These are phyloP conservation scores for Pollenia labialis DNA, from an alignment of 2,888 invertebrate genomes.

Conservation along the genomic window DNA sequence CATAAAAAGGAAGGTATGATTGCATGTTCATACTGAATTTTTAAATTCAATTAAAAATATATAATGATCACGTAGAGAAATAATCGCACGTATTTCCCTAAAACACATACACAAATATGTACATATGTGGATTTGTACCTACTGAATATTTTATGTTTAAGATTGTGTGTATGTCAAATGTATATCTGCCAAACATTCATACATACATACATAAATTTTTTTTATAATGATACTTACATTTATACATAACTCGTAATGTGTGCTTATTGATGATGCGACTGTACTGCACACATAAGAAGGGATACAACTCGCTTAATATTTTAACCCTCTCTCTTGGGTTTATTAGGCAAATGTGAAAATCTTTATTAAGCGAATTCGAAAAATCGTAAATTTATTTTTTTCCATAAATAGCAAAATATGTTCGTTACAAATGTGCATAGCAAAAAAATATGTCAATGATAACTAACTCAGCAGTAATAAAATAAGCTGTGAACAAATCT, in stretches of 20 bases:
- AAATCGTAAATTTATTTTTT: conserved; percentile 17
- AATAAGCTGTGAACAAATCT: too few species aligned
- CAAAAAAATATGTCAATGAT: too few species aligned
- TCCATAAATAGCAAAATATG: neutral
- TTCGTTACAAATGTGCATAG: too few species aligned
- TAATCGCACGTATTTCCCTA: conserved; percentile 60
- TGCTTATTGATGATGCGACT: conserved; percentile 48
- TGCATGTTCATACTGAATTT: conserved; percentile 68
- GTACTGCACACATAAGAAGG: conserved; percentile 49
- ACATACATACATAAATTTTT: conserved; percentile 21
- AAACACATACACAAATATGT: neutral
- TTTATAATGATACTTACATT: neutral
- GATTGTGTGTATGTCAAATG: conserved; percentile 17
- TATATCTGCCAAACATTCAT: conserved; percentile 1
- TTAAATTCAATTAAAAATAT: conserved; percentile 73
- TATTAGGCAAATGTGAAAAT: conserved; percentile 64
- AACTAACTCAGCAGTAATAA: too few species aligned
- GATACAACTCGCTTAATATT: conserved; percentile 62
- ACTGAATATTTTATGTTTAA: conserved; percentile 8
- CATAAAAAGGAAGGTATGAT: conserved; percentile 53
- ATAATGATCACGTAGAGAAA: conserved; percentile 69
- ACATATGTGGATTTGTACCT: neutral
- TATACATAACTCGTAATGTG: conserved; percentile 7
- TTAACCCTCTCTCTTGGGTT: conserved; percentile 63
- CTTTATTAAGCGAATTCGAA: conserved; percentile 7